These are phyloP conservation scores for Aphelocoma californica DNA, from an alignment of 2,797 vertebrate species.

Conservation along the genomic window DNA sequence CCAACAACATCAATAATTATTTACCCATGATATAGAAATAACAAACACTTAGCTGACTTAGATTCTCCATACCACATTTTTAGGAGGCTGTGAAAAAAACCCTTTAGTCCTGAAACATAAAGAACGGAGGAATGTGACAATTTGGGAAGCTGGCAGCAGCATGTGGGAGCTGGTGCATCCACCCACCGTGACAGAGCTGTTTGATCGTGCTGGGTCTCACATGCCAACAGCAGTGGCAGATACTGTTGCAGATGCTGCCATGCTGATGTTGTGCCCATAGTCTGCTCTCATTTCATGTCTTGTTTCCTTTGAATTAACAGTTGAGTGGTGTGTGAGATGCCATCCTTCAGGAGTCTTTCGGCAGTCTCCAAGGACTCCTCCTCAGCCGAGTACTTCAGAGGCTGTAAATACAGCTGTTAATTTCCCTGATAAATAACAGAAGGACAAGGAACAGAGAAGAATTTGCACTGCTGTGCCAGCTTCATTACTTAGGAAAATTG, in stretches of 20 bases:
- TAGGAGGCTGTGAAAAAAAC: background rate
- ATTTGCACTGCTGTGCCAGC: background rate
- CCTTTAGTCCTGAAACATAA: background rate
- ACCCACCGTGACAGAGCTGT: background rate
- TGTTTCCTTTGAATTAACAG: constrained; percentile 14
- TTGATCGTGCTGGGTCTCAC: background rate
- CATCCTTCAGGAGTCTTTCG: background rate
- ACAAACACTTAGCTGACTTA: background rate
- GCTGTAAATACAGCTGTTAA: constrained; percentile 19
- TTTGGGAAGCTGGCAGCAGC: background rate
- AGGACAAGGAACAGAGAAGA: background rate
- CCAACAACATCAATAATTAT: background rate
- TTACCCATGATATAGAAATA: background rate
- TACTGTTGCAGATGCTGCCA: background rate
- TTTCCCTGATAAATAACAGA: constrained; percentile 36
- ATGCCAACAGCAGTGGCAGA: background rate
- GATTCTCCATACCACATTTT: background rate
- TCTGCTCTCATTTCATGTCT: background rate
- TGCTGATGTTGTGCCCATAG: background rate
- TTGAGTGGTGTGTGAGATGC: background rate
- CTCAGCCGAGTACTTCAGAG: background rate
- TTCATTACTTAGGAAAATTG: constrained; percentile 12
- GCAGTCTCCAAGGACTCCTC: background rate
- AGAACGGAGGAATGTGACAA: background rate
- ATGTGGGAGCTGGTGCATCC: background rate